A percentile compares a stretch with the other conserved stretches of the same genome.
Evolutionary conservation across 92 coral and sea anemone genomes (phyloP).

Genomic region (Zoanthus sansibaricus): DNA sequence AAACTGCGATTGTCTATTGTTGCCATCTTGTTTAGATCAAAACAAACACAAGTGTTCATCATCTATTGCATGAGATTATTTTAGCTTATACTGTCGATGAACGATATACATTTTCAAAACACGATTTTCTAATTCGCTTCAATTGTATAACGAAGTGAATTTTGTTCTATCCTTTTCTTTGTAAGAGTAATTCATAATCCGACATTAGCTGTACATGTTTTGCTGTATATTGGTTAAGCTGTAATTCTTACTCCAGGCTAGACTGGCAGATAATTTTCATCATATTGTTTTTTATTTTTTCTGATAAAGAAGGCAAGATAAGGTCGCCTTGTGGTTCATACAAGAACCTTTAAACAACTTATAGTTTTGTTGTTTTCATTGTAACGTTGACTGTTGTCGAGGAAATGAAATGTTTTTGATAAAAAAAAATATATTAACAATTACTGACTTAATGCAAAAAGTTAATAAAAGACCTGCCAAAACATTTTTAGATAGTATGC

Average conservation of each 20-base stretch:
- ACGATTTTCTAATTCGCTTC: neutral
- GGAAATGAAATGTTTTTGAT: slow-evolving; percentile 11
- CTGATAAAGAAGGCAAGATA: neutral
- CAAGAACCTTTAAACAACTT: neutral
- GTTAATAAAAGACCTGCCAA: neutral
- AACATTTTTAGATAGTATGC: no score
- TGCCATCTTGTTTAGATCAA: slow-evolving; percentile 12
- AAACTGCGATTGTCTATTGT: neutral
- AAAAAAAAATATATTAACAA: neutral
- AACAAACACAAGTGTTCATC: neutral
- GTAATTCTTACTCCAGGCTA: neutral
- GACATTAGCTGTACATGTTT: neutral
- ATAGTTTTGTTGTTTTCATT: slow-evolving; percentile 11
- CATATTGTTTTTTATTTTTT: neutral
- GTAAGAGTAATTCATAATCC: neutral
- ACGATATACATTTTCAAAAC: neutral
- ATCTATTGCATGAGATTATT: neutral
- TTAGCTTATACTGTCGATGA: neutral
- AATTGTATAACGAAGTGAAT: neutral
- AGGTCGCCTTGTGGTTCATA: neutral
- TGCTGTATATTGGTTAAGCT: neutral
- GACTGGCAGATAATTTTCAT: neutral
- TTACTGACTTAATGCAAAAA: neutral
- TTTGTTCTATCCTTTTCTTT: neutral
- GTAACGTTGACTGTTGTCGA: neutral